Base-by-base conservation (phyloP, 2,797 vertebrate species). In the Acanthis flammea region DNA sequence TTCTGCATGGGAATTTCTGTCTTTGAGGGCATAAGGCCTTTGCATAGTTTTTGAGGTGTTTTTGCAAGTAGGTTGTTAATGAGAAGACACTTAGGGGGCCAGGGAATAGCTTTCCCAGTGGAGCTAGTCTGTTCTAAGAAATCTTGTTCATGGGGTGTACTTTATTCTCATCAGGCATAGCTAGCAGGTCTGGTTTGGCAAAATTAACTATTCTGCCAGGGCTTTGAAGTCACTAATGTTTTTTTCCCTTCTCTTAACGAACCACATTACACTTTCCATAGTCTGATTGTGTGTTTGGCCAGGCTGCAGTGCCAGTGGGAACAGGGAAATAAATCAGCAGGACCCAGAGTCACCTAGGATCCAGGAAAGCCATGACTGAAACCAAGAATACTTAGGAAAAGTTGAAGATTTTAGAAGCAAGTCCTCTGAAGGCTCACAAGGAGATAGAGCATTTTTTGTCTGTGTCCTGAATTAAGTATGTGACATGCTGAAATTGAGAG, bases 11-110 rank as follows among this genome's bases (percentile, higher is more conserved):
- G 18, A 11, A 23, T 53, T 73, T 91, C 47, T 66, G 0, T 66
- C 41, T 70, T 41, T 54, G 14, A 4, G 27, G 7, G 2, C 1
- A 3, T 63, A 50, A 54, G 21, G 17, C 27, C 83, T 86, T 60
- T 45, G 21, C 1, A 0, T 76, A 28, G 12, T 19, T 81, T 58
- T 65, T 3, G 1, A 3, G 2, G 0, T 0, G 27, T 42, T 60
- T 90, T 77, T 84, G 9, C 35, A 50, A 54, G 42, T 19, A 47
- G 9, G 12, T 77, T 68, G n/a, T n/a, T 74, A 81, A 47, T 60
- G 51, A 78, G 54, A 65, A 74, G 31, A 68, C 3, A 4, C 6
- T 70, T 70, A 3, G 0, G 5, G 9, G 18, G 6, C 14, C 39
- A 53, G n/a, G 42, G 57, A 71, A 33, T 53, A 50, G 54, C 18